Base-by-base conservation (phyloP, 2,113 vertebrate genomes). In the Grallaria varia region DNA sequence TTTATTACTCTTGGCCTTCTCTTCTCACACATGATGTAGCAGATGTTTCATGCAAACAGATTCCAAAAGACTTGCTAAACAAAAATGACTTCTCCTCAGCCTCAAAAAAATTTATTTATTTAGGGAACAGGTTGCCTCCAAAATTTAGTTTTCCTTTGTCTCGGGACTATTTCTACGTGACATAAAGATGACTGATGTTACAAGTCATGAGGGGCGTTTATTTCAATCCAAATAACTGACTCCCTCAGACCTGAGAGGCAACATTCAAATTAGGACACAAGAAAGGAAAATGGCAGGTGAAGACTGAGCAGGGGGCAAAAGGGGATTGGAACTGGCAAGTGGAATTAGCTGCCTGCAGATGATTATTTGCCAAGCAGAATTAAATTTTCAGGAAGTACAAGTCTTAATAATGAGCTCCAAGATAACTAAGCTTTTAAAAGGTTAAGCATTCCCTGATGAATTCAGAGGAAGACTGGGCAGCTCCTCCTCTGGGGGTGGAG, bases 1-100 rank as follows among this genome's bases (percentile, higher is more conserved):
- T 95, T 93, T 96, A 96, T 93, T 95, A 92, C 91, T 84, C 76
- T 95, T 92, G 94, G 89, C 89, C 80, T 92, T 90, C 92, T 94
- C 88, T 83, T 81, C 91, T 95, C 86, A 75, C 80, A 59, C 63
- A 90, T 24, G 52, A 96, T 59, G 37, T n/a, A 93, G 90, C 79
- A 95, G 75, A 86, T 92, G 88, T 90, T 96, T 80, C 79, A 84
- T 10, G 17, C 69, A 89, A 83, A 52, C 60, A 60, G 58, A 91
- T 68, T 95, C 64, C 83, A 90, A 84, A 71, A 53, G 56, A 88
- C 52, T 63, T 71, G 44, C 76, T 83, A 87, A 95, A 71, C 49
- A 92, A 78, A 84, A 78, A 47, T n/a, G 63, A 52, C 42, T 71
- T 68, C 53, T 76, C 71, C 47, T 83, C 39, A 42, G 16, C 2